Base-by-base conservation (phyloP, 2,113 vertebrate species). In the Verasper variegatus region DNA sequence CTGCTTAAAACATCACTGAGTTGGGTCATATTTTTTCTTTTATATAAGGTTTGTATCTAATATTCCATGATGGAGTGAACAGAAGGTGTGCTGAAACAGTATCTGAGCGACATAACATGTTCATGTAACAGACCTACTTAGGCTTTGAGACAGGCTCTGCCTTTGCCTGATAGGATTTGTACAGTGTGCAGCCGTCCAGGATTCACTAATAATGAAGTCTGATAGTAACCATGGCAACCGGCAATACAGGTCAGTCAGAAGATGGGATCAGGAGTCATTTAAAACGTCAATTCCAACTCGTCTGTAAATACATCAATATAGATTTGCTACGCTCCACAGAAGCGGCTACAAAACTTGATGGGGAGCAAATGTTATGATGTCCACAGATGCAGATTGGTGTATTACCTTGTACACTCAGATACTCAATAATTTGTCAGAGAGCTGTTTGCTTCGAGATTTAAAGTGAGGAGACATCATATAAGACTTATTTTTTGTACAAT, bases 141-240 rank as follows among this genome's bases (percentile, higher is more conserved):
- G 26, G 49, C 40, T 68, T 47, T 61, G 31, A 66, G 40, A 82
- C 49, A 35, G 18, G 71, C 27, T 79, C 65, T 74, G 68, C 23
- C 52, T 72, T 54, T 66, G 74, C 42, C 35, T 35, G 49, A 56
- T 37, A 57, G 68, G 31, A 54, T 73, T 70, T 63, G 51, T 40
- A 74, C 70, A 68, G 68, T 67, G 51, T 40, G 76, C 70, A 68
- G 68, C 74, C 21, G 55, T 62, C 77, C 58, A 59, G 65, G 79
- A 78, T 81, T 72, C 67, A 70, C 78, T 80, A 57, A 82, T 87
- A 87, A 87, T 84, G 81, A 89, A 76, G 82, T 84, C 71, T 84
- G 83, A 89, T 82, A 69, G 85, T 87, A 81, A 86, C 79, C 65
- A 62, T 86, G 78, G 81, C 83, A 89, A 87, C 89, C 71, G 68